These are phyloP conservation scores for Thymallus thymallus DNA, from an alignment of 2,113 vertebrate genomes.

Conservation along the genomic window DNA sequence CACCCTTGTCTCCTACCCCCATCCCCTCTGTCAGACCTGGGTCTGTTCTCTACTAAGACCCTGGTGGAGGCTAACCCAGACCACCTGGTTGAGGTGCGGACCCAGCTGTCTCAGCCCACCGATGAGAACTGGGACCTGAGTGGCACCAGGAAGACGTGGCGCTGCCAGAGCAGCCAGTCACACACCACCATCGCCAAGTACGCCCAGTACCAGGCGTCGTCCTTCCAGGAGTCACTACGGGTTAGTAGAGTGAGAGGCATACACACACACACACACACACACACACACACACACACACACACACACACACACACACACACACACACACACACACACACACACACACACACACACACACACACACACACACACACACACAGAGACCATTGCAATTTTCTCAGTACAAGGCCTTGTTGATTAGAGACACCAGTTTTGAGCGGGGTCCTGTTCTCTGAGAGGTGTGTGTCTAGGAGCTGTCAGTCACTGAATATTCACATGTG, in stretches of 20 bases:
- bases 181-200: slow-evolving; percentile 97
- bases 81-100: slow-evolving; percentile 95
- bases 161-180: slow-evolving; percentile 95
- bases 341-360: too few species aligned
- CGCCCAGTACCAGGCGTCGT: slow-evolving; percentile 97
- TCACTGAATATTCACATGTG: too few species aligned
- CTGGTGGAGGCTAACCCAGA: slow-evolving; percentile 97
- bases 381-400: background rate
- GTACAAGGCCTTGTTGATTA: background rate
- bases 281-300: too few species aligned
- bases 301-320: too few species aligned
- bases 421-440: too few species aligned
- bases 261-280: too few species aligned
- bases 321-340: too few species aligned
- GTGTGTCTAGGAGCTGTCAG: background rate
- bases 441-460: background rate
- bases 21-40: slow-evolving; percentile 78
- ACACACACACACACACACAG: too few species aligned
- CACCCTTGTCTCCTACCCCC: too few species aligned
- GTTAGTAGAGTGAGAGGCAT: slow-evolving; percentile 77
- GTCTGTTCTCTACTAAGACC: slow-evolving; percentile 97
- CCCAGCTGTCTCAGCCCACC: slow-evolving; percentile 90
- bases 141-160: slow-evolving; percentile 94
- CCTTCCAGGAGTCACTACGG: slow-evolving; percentile 96
- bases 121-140: slow-evolving; percentile 98